phyloP scores from a whole-genome alignment of 2,113 vertebrate species.

The Scolopax mira region DNA sequence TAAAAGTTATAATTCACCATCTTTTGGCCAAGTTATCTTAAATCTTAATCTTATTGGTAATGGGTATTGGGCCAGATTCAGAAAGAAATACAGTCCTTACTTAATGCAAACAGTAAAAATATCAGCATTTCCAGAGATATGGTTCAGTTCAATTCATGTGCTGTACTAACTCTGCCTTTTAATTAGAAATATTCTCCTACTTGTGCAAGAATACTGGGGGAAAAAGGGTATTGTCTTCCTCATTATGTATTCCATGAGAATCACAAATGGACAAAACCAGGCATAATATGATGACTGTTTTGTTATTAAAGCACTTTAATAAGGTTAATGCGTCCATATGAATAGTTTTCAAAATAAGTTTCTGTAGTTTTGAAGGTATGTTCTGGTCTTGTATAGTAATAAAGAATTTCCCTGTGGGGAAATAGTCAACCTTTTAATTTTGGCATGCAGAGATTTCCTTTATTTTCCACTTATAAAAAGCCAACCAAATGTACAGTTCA shows the following conservation, averaged over 20 bases:
- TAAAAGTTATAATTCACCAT: conserved; percentile 79
- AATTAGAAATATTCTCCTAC: conserved; percentile 76
- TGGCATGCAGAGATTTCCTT: neutral
- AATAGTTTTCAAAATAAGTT: conserved; percentile 59
- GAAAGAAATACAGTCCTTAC: conserved; percentile 75
- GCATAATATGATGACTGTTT: conserved; percentile 64
- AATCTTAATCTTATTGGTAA: conserved; percentile 77
- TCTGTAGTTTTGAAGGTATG: conserved; percentile 38
- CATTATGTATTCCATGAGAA: conserved; percentile 66
- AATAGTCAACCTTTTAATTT: conserved; percentile 55
- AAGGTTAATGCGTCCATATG: conserved; percentile 58
- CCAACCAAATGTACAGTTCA: neutral
- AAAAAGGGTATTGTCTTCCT: conserved; percentile 68
- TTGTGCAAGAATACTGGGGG: conserved; percentile 68
- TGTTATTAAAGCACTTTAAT: conserved; percentile 74
- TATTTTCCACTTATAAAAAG: conserved; percentile 41
- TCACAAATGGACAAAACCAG: conserved; percentile 72
- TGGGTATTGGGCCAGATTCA: conserved; percentile 64
- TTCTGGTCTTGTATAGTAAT: conserved; percentile 18
- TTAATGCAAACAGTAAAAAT: conserved; percentile 79
- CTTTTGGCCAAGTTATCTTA: conserved; percentile 75
- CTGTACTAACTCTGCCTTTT: conserved; percentile 71
- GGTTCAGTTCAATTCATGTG: conserved; percentile 68
- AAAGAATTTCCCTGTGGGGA: conserved; percentile 48
- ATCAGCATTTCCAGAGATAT: conserved; percentile 71